A percentile compares a stretch with the other conserved stretches of the same genome.
These are phyloP conservation scores for Agraylea sexmaculata DNA, from an alignment of 1,140 invertebrate species.

Conservation along the genomic window DNA sequence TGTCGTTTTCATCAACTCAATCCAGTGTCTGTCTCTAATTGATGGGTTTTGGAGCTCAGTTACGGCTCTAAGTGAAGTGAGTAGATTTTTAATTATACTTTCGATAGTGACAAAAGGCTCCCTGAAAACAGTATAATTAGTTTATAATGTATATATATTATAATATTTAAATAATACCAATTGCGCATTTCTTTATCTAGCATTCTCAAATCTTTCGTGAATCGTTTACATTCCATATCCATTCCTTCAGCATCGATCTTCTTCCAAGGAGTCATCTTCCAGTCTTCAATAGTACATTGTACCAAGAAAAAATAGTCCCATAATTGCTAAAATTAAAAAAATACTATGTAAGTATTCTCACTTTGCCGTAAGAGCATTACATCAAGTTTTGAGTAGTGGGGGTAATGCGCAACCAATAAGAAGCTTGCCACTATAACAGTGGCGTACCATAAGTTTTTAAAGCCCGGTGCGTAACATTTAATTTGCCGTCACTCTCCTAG, in stretches of 20 bases:
- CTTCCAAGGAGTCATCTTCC: slow-evolving; percentile 87
- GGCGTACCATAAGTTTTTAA: too few relatives aligned
- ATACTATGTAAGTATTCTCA: too few relatives aligned
- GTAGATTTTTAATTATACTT: slow-evolving; percentile 67
- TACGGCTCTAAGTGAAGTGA: slow-evolving; percentile 77
- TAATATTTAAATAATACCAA: slow-evolving; percentile 47
- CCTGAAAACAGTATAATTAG: slow-evolving; percentile 22
- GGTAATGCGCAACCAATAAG: too few relatives aligned
- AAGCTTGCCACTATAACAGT: too few relatives aligned
- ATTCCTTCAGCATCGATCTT: slow-evolving; percentile 88
- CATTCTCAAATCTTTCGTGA: slow-evolving; percentile 70
- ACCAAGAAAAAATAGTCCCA: slow-evolving; percentile 88
- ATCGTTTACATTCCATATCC: slow-evolving; percentile 89
- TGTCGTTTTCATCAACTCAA: slow-evolving; percentile 83
- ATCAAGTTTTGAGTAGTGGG: too few relatives aligned
- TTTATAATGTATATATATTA: slow-evolving; percentile 5
- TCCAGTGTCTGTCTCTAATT: slow-evolving; percentile 86
- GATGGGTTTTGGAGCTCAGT: slow-evolving; percentile 89
- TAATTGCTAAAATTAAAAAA: slow-evolving; percentile 53
- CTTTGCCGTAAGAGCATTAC: too few relatives aligned
- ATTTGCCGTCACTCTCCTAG: too few relatives aligned
- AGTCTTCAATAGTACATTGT: slow-evolving; percentile 69
- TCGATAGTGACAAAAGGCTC: slow-evolving; percentile 52
- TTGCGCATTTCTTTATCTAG: slow-evolving; percentile 78
- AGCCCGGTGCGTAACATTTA: too few relatives aligned